These are phyloP conservation scores for Erpobdella octoculata DNA, from an alignment of 2,888 invertebrate genomes.

Conservation along the genomic window DNA sequence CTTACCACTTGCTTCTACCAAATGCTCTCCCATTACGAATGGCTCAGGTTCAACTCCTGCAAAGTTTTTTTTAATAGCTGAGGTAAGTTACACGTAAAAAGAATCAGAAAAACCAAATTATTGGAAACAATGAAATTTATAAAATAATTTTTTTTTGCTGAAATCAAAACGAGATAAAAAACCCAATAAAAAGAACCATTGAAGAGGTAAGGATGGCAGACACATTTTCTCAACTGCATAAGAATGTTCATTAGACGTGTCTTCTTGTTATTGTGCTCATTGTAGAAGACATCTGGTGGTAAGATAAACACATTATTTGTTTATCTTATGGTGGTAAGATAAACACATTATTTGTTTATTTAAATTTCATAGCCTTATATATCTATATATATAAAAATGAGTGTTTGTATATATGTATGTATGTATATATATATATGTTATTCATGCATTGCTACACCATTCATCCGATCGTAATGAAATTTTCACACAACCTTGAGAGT, in stretches of 20 bases:
- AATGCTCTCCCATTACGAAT: slow-evolving; percentile 53
- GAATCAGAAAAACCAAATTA: not conserved
- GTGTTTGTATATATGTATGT: too few relatives aligned
- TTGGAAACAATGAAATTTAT: not conserved
- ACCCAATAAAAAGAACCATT: too few relatives aligned
- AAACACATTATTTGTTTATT: too few relatives aligned
- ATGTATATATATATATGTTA: too few relatives aligned
- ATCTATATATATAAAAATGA: too few relatives aligned
- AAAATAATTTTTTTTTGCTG: not conserved
- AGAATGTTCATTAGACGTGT: slow-evolving; percentile 49
- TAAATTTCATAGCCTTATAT: too few relatives aligned
- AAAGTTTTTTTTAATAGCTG: not conserved
- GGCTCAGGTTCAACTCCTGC: slow-evolving; percentile 54
- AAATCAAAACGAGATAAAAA: too few relatives aligned
- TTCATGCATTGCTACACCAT: too few relatives aligned
- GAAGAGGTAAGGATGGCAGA: slow-evolving; percentile 54
- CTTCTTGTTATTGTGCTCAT: slow-evolving; percentile 31
- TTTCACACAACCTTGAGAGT: too few relatives aligned
- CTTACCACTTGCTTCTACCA: slow-evolving; percentile 52
- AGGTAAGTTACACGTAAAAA: not conserved
- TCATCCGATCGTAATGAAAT: too few relatives aligned
- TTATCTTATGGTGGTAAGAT: too few relatives aligned
- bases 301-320: slow-evolving; percentile 15
- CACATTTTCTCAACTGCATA: slow-evolving; percentile 53
- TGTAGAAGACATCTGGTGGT: slow-evolving; percentile 44